Evolutionary conservation across 2,888 invertebrate genomes (phyloP), one percentile per base, ranked within the genome.

Genomic region (Drosophila anomelani): DNA sequence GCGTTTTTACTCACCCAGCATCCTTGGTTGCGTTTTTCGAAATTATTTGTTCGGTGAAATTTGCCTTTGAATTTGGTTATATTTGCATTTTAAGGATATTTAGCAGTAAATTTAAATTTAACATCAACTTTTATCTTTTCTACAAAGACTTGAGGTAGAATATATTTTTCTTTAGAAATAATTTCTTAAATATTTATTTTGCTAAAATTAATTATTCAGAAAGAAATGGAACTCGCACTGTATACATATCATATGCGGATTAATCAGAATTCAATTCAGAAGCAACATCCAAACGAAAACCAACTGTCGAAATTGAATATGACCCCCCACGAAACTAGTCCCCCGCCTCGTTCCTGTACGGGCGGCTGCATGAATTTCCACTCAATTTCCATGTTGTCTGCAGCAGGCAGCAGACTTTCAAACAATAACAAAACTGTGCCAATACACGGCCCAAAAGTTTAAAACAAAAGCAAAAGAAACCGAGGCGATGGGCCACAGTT

Each of bases 381-480:
- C n/a, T 53, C 29, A 47, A 44, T 43, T 36, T 32, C 41, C 41
- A 32, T 47, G 34, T 47, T 58, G 55, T 38, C 69, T 32, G 68
- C 68, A 67, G 38, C 68, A 53, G 66, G 54, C 68, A 53, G 54
- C 68, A 53, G 68, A 46, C 68, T 54, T 46, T 23, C 3, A 15
- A 51, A 38, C 44, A 68, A 67, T n/a, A 38, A 68, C 32, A 53
- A 38, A 38, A n/a, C 66, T 66, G 51, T 1, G 29, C 26, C 36
- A 67, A 23, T 47, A 67, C 29, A 44, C 68, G 46, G 17, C 12
- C 32, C 29, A 38, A 67, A 54, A 67, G 68, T 46, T 67, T 53
- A 12, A 68, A 67, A 67, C 66, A 54, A 46, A 66, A 53, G 32
- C 44, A 68, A 67, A 44, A 43, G 51, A 67, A 53, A 32, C 43